Evolutionary conservation across 1,140 invertebrate species (phyloP), one percentile per base, ranked within the genome.

Genomic region (Atta cephalotes): DNA sequence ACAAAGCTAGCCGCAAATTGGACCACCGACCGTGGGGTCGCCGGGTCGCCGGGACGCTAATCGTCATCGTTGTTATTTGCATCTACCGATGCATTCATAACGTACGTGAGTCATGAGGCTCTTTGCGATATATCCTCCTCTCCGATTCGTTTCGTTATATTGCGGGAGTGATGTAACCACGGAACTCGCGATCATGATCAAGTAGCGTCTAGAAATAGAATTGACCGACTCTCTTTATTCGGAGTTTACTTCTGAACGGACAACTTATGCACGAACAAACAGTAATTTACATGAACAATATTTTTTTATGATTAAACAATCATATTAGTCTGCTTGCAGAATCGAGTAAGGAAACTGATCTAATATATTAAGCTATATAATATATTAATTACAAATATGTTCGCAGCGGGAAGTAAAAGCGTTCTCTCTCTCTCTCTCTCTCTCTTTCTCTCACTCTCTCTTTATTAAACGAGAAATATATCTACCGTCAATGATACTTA

Each of bases 1-100:
- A 92, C 92, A 93, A 93, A 93, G 92, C 65, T 91, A 87, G 88
- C 92, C 92, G 92, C 92, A 93, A 93, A 93, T 93, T 93, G 92
- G 92, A 93, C 92, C 92, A 93, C 92, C 92, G 91, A 86, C 79
- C 79, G 65, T 85, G 91, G 82, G 88, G 90, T 91, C 90, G 91
- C 58, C 68, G 84, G 89, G 91, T 91, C 91, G 86, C 91, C 91
- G 56, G 88, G 86, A 92, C 91, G 91, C 89, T 87, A 92, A 92
- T 92, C 91, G 91, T 92, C 91, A 86, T 92, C 88, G 81, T 89
- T 86, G 89, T 90, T 91, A 92, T 92, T 92, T 92, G 89, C 91
- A 92, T 92, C 90, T 92, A 88, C 89, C 85, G 86, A 92, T 92
- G 80, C 88, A 31, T 56, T 60, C 77, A 51, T 70, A 81, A 76